phyloP scores from a whole-genome alignment of 2,888 invertebrate species.

The Tineola bisselliella region DNA sequence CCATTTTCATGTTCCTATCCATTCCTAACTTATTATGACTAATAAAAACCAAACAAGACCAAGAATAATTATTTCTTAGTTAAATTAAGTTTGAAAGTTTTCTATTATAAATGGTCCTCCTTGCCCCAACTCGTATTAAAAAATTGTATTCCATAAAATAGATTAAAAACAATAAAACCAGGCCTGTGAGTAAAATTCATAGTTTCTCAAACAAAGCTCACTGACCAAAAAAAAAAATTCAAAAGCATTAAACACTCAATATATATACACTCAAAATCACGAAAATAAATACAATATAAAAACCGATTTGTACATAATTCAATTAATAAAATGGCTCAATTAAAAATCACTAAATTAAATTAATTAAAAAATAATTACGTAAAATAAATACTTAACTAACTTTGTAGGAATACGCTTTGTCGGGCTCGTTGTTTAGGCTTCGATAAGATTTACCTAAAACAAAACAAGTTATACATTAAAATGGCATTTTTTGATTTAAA shows the following conservation, averaged over 20 bases:
- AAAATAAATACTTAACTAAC: background rate
- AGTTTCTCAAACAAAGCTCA: no score
- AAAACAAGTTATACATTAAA: background rate
- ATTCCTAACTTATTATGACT: background rate
- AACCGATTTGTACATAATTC: background rate
- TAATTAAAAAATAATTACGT: background rate
- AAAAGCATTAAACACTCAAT: no score
- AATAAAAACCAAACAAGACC: background rate
- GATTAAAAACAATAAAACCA: no score
- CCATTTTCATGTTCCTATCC: background rate
- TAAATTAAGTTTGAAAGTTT: background rate
- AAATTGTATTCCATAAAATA: background rate
- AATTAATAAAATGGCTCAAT: background rate
- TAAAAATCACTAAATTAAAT: background rate
- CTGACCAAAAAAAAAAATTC: no score
- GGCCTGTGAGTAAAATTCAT: no score
- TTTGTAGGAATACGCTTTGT: background rate
- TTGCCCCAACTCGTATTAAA: background rate
- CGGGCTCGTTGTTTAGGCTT: background rate
- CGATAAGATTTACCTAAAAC: background rate
- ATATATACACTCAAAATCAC: no score
- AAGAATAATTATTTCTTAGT: background rate
- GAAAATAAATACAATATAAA: background rate
- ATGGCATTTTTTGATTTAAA: no score
- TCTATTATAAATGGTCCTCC: background rate